Base-by-base conservation (phyloP, 2,888 invertebrate species). In the Chrysolina haemoptera region DNA sequence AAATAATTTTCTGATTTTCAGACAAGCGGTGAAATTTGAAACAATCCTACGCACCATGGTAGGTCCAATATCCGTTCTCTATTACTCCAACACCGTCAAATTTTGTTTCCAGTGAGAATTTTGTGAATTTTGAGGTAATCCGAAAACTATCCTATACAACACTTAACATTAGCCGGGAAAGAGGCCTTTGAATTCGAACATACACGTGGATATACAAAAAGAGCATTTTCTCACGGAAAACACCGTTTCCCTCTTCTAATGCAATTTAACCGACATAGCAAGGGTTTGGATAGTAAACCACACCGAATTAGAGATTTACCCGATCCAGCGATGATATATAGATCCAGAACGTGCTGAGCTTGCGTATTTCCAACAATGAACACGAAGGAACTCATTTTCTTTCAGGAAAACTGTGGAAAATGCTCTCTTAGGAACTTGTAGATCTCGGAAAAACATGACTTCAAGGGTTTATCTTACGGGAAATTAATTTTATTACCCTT, bases 401-500 rank as follows among this genome's bases (percentile, higher is more conserved):
- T 59, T 59, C 22, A 4, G 14, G 14, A 53, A 59, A 59, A 12
- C 27, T 59, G 22, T 59, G 27, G 59, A 59, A 27, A 59, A 59
- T 27, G 22, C 12, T 59, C 59, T 59, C 22, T 59, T 11, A 59
- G 27, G 27, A 27, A 59, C 59, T 22, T 59, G 59, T 59, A 59
- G 20, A 59, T 59, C 59, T 14, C 22, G 12, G 18, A 22, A 59
- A 59, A 59, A 59, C 59, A 59, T 27, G 59, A 59, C 59, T 59
- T 59, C 0, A 14, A 59, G 59, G n/a, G 59, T 27, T 59, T 27
- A 59, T 59, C 55, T 59, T 59, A 11, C 27, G 20, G 55, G 55
- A 59, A 27, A 59, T 59, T 59, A 59, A 59, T 59, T 59, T 14
- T 59, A 59, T 59, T 59, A 27, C n/a, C 59, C 12, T 14, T 22